Evolutionary conservation across 2,888 invertebrate genomes (phyloP).

Genomic region (Drosophila nr. fundita): DNA sequence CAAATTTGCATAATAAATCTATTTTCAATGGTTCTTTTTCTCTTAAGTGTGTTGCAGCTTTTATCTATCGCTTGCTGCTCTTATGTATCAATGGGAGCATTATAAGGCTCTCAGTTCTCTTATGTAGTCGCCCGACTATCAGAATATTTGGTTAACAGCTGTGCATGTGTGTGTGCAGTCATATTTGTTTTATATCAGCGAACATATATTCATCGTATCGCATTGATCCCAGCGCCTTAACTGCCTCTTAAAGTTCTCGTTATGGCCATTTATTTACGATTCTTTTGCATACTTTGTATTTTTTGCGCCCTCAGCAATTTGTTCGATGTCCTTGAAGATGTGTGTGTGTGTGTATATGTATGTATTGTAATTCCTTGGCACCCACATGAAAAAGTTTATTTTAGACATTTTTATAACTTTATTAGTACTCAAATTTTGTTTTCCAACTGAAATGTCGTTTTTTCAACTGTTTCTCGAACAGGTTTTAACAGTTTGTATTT

Average conservation of each 20-base stretch:
- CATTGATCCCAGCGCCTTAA: conserved; percentile 56
- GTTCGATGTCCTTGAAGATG: conserved; percentile 15
- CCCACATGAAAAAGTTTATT: conserved; percentile 16
- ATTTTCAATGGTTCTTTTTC: conserved; percentile 73
- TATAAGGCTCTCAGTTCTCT: conserved; percentile 43
- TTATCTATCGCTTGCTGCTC: conserved; percentile 40
- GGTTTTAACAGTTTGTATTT: conserved; percentile 35
- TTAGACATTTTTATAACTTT: conserved; percentile 71
- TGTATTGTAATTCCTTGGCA: neutral
- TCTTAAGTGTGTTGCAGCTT: conserved; percentile 27
- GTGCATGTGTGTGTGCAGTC: conserved; percentile 20
- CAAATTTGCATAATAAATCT: conserved; percentile 81
- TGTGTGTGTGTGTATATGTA: neutral
- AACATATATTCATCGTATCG: conserved; percentile 24
- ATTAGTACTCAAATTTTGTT: conserved; percentile 72
- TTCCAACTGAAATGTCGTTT: conserved; percentile 47
- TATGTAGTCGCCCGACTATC: conserved; percentile 56
- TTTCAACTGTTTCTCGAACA: conserved; percentile 38
- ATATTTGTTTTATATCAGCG: conserved; percentile 56
- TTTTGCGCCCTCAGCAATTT: conserved; percentile 21
- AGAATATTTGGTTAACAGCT: conserved; percentile 66
- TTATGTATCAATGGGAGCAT: conserved; percentile 61
- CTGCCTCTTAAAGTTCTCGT: conserved; percentile 54
- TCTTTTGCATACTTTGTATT: conserved; percentile 31
- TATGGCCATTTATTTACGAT: conserved; percentile 53